These are phyloP conservation scores for Acanthoscelides obtectus DNA, from an alignment of 2,888 invertebrate genomes.

Conservation along the genomic window DNA sequence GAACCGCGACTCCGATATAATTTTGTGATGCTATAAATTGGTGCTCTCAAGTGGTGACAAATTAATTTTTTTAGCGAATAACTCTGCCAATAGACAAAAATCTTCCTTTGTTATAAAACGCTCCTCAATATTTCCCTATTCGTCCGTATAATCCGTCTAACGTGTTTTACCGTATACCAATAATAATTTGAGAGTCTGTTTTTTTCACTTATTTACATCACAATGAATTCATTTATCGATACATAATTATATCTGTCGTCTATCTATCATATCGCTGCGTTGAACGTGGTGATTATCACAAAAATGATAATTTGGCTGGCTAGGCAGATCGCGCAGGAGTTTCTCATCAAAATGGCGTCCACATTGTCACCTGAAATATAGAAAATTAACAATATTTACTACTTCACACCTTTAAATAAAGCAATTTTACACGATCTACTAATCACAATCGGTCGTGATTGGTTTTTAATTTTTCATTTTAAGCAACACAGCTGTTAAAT, in stretches of 20 bases:
- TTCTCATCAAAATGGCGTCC: conserved; percentile 82
- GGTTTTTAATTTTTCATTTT: too few relatives aligned
- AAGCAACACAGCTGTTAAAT: too few relatives aligned
- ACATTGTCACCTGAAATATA: conserved; percentile 76
- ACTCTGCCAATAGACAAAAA: neutral
- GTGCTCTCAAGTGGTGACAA: too few relatives aligned
- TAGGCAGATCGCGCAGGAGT: conserved; percentile 48
- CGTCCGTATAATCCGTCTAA: neutral
- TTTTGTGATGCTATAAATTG: too few relatives aligned
- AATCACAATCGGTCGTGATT: too few relatives aligned
- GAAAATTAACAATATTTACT: conserved; percentile 11
- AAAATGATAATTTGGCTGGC: conserved; percentile 42
- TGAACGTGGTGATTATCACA: conserved; percentile 35
- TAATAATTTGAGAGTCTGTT: neutral
- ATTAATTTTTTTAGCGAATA: too few relatives aligned
- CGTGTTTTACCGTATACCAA: neutral
- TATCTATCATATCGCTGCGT: conserved; percentile 43
- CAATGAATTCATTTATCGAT: neutral
- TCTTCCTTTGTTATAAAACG: neutral
- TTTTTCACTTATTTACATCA: neutral
- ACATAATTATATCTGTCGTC: neutral
- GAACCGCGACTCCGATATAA: too few relatives aligned
- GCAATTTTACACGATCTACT: too few relatives aligned
- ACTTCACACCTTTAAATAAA: too few relatives aligned
- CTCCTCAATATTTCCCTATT: neutral